Conservation (phyloP, 2,888 invertebrate genomes). For the Ligdia adustata region DNA sequence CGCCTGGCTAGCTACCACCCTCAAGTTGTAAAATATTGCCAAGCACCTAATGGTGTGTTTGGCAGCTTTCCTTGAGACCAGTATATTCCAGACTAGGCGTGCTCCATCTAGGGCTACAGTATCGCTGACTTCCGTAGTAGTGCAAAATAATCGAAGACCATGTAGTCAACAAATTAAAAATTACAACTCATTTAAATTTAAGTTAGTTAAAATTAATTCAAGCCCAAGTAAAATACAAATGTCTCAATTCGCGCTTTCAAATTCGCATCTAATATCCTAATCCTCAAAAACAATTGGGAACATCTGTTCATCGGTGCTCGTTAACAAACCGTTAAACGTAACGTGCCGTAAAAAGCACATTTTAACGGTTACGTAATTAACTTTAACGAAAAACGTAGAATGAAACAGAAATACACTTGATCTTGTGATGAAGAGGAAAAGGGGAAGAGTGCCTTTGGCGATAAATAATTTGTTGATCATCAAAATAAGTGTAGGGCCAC, state of each 20-base stretch:
- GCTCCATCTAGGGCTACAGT: no score
- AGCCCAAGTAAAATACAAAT: not conserved
- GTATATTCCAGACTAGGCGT: no score
- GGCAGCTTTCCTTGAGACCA: no score
- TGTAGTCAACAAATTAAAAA: no score
- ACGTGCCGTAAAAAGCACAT: slow-evolving; percentile 26
- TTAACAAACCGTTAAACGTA: slow-evolving; percentile 23
- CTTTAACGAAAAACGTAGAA: slow-evolving; percentile 22
- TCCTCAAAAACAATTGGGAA: not conserved
- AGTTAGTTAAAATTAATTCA: no score
- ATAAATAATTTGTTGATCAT: slow-evolving; percentile 36
- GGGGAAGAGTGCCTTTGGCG: slow-evolving; percentile 28
- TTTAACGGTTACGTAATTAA: slow-evolving; percentile 30
- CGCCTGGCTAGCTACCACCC: no score
- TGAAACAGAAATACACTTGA: slow-evolving; percentile 33
- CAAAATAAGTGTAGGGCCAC: slow-evolving; percentile 25
- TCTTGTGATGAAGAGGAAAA: slow-evolving; percentile 36
- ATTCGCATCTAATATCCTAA: not conserved
- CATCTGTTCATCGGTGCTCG: slow-evolving; percentile 9
- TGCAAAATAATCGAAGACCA: no score
- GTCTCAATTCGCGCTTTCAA: not conserved
- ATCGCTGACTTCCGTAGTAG: no score
- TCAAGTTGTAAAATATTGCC: no score
- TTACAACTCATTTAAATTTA: no score
- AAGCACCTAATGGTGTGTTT: no score